phyloP scores from a whole-genome alignment of 2,113 vertebrate genomes.

The Taxidea taxus region DNA sequence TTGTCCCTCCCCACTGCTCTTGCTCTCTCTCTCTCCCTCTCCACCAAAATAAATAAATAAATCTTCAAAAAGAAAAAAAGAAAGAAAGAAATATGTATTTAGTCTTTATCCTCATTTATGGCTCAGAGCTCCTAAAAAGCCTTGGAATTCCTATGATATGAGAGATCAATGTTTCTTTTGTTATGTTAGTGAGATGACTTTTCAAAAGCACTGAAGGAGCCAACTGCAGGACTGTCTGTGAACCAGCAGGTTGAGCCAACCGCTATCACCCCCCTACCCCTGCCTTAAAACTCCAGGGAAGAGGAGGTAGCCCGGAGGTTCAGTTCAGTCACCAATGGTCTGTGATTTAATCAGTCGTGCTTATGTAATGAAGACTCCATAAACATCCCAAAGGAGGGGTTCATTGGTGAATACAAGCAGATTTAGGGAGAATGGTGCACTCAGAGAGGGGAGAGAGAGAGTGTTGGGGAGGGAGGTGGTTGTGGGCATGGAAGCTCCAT shows the following conservation, averaged over 20 bases:
- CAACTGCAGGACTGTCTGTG: background rate
- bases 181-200: background rate
- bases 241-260: background rate
- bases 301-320: background rate
- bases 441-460: background rate
- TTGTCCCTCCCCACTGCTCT: background rate
- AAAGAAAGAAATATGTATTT: background rate
- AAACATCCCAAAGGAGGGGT: background rate
- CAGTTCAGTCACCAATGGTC: background rate
- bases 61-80: background rate
- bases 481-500: background rate
- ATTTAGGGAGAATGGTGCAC: background rate
- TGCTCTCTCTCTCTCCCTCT: background rate
- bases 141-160: background rate
- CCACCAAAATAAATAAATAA: background rate
- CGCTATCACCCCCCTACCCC: too few species aligned
- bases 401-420: background rate
- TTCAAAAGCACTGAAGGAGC: background rate
- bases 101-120: background rate
- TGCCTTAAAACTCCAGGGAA: background rate
- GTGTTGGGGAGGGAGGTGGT: fast-evolving
- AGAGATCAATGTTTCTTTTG: background rate
- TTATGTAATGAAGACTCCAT: background rate
- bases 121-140: background rate
- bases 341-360: background rate